These are phyloP conservation scores for Hylaeus volcanicus DNA, from an alignment of 1,140 invertebrate species.

Conservation along the genomic window DNA sequence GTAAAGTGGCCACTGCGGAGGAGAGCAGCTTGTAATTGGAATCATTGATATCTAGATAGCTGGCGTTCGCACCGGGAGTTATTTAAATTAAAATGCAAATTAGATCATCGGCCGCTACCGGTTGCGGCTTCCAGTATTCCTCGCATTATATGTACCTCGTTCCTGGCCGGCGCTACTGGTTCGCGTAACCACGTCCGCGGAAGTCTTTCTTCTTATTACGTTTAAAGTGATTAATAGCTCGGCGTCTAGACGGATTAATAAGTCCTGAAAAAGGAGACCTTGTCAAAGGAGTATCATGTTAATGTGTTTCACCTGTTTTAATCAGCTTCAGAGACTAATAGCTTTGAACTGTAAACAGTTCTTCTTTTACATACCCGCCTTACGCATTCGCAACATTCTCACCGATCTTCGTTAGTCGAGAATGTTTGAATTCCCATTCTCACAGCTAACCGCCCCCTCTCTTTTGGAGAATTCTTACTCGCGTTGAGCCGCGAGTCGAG, in stretches of 20 bases:
- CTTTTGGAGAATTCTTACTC: no score
- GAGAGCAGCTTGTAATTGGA: conserved; percentile 24
- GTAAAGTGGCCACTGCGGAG: no score
- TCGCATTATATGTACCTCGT: background rate
- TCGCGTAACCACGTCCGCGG: background rate
- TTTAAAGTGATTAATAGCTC: background rate
- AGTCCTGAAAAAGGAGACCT: no score
- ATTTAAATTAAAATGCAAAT: conserved; percentile 48
- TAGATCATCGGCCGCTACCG: conserved; percentile 18
- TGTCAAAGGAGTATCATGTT: no score
- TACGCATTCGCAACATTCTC: no score
- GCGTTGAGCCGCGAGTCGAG: background rate
- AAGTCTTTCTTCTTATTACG: background rate
- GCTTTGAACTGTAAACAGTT: no score
- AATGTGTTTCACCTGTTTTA: no score
- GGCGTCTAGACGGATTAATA: no score
- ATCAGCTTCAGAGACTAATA: background rate
- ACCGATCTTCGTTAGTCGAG: background rate
- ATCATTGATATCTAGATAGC: conserved; percentile 34
- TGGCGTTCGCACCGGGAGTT: background rate
- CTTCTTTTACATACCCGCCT: background rate
- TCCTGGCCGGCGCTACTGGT: background rate
- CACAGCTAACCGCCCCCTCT: no score
- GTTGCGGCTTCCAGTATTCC: conserved; percentile 5
- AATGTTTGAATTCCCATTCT: background rate